Evolutionary conservation across 1,140 invertebrate genomes (phyloP), one percentile per base, ranked within the genome.

Genomic region (Planococcus citri): DNA sequence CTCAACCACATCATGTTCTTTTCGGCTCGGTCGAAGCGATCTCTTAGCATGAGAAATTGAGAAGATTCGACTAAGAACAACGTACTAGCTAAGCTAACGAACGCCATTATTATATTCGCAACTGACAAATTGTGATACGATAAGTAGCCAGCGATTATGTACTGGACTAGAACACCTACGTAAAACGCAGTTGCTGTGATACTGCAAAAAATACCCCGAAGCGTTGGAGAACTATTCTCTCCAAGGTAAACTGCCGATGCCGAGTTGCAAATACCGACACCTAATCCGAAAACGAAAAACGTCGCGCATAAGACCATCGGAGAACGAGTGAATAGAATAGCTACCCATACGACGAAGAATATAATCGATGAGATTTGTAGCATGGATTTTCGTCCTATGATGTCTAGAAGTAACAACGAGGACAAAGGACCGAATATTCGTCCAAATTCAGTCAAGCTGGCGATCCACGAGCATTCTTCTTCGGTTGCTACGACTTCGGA

Each of bases 61-160:
- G 92, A 92, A 41, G 89, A 88, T 76, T 95, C 92, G 0, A 91
- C 91, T 21, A 64, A 27, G 4, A 64, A 20, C 1, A 80, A 92
- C 87, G 60, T 86, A 84, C 17, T 83, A 69, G 78, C 2, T 27
- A 64, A 27, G 60, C 10, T 6, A 25, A 22, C 20, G 3, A 27
- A 25, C 6, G 14, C 20, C 1, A 64, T 25, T 3, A 20, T 17
- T 17, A 12, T n/a, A 22, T 20, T 60, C 8, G 20, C n/a, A 8
- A 9, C 4, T 9, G 57, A 6, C 21, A 60, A 6, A 20, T 9
- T 25, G 22, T 22, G 4, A 17, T 64, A 64, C 3, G 60, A 64
- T 64, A 27, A 25, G 17, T 64, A 64, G 4, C 10, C 20, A 27
- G 3, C 12, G 8, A 64, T 1, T 24, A 64, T 17, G 22, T 17